A percentile compares a stretch with the other conserved stretches of the same genome.
phyloP scores from a whole-genome alignment of 2,888 invertebrate genomes.

The Acanthococcus lagerstroemiae region DNA sequence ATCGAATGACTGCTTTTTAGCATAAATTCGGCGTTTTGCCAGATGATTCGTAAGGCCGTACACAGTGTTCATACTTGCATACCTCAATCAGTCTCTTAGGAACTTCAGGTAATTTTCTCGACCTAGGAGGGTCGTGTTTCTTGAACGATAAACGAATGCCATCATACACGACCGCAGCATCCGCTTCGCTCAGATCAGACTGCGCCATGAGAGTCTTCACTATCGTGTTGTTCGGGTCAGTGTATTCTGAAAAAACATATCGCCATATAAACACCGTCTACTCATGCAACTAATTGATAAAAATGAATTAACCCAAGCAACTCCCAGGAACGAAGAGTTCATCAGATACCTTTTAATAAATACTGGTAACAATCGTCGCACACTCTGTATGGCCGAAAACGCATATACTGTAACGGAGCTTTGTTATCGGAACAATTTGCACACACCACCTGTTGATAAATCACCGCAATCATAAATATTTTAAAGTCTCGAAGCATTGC shows the following conservation, averaged over 20 bases:
- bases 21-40: too few relatives aligned
- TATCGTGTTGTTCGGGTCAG: background rate
- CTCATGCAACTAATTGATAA: background rate
- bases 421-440: constrained; percentile 49
- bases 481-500: background rate
- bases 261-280: too few relatives aligned
- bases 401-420: constrained; percentile 47
- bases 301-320: background rate
- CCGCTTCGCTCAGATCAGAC: constrained; percentile 35
- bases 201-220: constrained; percentile 7
- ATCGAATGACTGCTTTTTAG: too few relatives aligned
- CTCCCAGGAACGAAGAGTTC: too few relatives aligned
- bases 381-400: constrained; percentile 45
- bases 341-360: constrained; percentile 41
- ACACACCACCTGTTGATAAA: constrained; percentile 57
- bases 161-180: constrained; percentile 34
- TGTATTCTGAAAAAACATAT: constrained; percentile 20
- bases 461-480: too few relatives aligned
- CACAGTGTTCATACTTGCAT: too few relatives aligned
- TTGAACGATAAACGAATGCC: constrained; percentile 36
- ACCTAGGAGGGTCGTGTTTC: constrained; percentile 35
- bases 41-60: too few relatives aligned
- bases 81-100: constrained; percentile 41
- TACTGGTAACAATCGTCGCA: constrained; percentile 47
- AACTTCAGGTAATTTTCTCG: constrained; percentile 37